Evolutionary conservation across 2,888 invertebrate species (phyloP), one percentile per base, ranked within the genome.

Genomic region (Aelia acuminata): DNA sequence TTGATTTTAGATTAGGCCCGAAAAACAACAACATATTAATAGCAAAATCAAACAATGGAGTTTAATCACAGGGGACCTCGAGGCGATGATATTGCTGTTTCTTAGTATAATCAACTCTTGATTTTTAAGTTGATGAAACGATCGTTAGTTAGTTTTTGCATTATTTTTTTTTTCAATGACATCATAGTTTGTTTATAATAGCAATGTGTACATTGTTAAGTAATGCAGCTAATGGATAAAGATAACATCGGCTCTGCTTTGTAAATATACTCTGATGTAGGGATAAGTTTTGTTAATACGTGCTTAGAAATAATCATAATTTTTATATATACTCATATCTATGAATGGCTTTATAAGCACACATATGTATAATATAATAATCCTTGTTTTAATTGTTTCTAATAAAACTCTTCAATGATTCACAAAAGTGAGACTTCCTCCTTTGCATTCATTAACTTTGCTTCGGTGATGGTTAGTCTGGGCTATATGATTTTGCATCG

Each of bases 11-110:
- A 80, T 80, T 39, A 47, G 43, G n/a, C 43, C 8, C 13, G 31
- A 75, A 75, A 22, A 43, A 43, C 15, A 80, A 0, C 26, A 80
- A 80, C 13, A 43, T n/a, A 13, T 80, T 43, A 80, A 47, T 80
- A 43, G 80, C 22, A n/a, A 80, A 80, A 80, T 43, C 80, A 80
- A 80, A 80, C 80, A 80, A 80, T 43, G 43, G 43, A 43, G n/a
- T 47, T 80, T 80, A 80, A 43, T 47, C 13, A n/a, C 11, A 43
- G 3, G 43, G 22, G 80, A 43, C 80, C 39, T 80, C 43, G 22
- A 3, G 43, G 0, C 13, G 10, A 43, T 43, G 80, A 80, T 39
- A n/a, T 47, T 13, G 80, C 80, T 43, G 43, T 47, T 75, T 80
- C 80, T 47, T 80, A n/a, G 5, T 35, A 35, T 70, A 70, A 70